Base-by-base conservation (phyloP, 2,797 vertebrate species). In the Sarcoramphus papa region DNA sequence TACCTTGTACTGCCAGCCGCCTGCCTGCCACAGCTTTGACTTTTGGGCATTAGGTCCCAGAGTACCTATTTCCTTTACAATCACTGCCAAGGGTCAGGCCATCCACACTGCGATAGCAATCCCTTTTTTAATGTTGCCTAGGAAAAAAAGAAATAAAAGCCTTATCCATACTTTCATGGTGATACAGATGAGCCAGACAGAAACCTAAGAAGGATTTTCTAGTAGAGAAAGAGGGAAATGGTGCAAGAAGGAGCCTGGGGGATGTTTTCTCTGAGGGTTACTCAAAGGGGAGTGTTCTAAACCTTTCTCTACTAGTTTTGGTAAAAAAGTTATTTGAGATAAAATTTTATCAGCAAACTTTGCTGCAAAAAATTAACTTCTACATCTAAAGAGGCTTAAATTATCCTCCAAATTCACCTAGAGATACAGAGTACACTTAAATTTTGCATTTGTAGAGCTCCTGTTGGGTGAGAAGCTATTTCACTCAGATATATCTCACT, bases 161-260 rank as follows among this genome's bases (percentile, higher is more conserved):
- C 54, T 64, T 41, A 77, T 24, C 18, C 7, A 10, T 19, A 23
- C 9, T 41, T 87, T 59, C 30, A 23, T 15, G 15, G n/a, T 41
- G 43, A 63, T 22, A 33, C 8, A 24, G 31, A 51, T 10, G 14
- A 62, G 21, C 24, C 8, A 47, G 40, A 30, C 16, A 40, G 40
- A 51, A 53, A 12, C 19, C 5, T 33, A 51, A 33, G 51, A 73
- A 77, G 6, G 13, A 54, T 70, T 75, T 78, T 70, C 30, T 68
- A 8, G 15, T 23, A 45, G 24, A 91, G 33, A 54, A 88, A 64
- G 37, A 63, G 7, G 4, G 13, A 83, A 83, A 41, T 15, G 5
- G 4, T 76, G 9, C 0, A 3, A 74, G 37, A 75, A 69, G 16
- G 14, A 86, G 3, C 7, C 18, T 19, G 12, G 15, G 2, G 3